phyloP scores from a whole-genome alignment of 2,113 vertebrate species.

The Hemibagrus wyckioides region DNA sequence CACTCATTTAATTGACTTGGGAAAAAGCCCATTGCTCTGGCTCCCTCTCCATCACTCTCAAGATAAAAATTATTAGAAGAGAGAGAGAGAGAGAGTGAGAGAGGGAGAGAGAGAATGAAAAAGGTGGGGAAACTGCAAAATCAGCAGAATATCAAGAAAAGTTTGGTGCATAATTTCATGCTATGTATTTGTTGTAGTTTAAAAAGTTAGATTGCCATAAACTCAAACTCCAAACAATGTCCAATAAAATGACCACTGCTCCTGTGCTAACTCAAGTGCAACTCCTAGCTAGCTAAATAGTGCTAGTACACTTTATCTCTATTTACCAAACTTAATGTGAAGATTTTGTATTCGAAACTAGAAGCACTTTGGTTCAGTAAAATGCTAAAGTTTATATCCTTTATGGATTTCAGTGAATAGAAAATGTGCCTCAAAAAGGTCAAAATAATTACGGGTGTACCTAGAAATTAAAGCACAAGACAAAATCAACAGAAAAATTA shows the following conservation, averaged over 20 bases:
- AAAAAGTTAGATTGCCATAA: background rate
- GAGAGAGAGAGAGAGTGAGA: background rate
- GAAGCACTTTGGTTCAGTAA: background rate
- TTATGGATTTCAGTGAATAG: background rate
- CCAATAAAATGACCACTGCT: background rate
- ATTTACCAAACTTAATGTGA: background rate
- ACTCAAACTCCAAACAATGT: background rate
- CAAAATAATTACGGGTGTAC: no score
- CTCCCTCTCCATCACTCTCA: background rate
- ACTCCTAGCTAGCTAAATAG: background rate
- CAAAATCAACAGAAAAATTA: background rate
- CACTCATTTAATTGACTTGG: slow-evolving; percentile 13
- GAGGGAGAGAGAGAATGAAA: no score
- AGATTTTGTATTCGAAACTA: background rate
- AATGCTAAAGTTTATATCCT: background rate
- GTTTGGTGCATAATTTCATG: background rate
- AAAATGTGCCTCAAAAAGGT: no score
- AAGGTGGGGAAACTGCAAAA: background rate
- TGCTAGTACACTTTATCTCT: background rate
- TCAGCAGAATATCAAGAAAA: background rate
- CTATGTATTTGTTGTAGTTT: background rate
- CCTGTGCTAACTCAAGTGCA: background rate
- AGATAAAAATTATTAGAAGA: slow-evolving; percentile 5
- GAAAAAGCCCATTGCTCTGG: slow-evolving; percentile 4
- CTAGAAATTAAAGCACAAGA: background rate